Percentiles rank a stretch among this genome's conserved stretches.
These are phyloP conservation scores for Menidia beryllina DNA, from an alignment of 2,113 vertebrate genomes.

Conservation along the genomic window DNA sequence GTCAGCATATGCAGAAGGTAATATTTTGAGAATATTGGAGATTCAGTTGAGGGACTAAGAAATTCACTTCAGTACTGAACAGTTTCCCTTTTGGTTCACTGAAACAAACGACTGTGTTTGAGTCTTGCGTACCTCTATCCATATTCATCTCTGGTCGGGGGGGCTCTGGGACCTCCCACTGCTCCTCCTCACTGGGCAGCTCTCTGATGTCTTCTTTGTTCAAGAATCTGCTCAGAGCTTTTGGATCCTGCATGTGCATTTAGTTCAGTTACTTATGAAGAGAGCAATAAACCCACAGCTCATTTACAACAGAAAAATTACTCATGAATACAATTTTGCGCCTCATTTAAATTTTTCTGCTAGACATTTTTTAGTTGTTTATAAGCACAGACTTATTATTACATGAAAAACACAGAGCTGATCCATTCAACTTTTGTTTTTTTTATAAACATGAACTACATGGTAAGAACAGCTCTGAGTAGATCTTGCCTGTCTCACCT, in stretches of 20 bases:
- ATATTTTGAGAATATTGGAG: too few species aligned
- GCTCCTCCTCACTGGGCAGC: constrained; percentile 73
- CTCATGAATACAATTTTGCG: not conserved
- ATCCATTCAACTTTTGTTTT: not conserved
- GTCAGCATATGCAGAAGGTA: too few species aligned
- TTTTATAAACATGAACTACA: not conserved
- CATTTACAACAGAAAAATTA: not conserved
- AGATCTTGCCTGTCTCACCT: not conserved
- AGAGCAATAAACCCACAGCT: not conserved
- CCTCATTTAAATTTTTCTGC: too few species aligned
- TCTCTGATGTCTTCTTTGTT: constrained; percentile 71
- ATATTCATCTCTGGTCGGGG: constrained; percentile 43
- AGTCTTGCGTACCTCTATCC: constrained; percentile 52
- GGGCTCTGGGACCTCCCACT: constrained; percentile 81
- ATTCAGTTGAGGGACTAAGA: too few species aligned
- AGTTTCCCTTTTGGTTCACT: too few species aligned
- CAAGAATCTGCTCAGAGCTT: constrained; percentile 69
- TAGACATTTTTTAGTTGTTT: too few species aligned
- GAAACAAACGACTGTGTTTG: not conserved
- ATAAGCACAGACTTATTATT: not conserved
- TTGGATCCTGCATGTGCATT: constrained; percentile 62
- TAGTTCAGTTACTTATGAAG: not conserved
- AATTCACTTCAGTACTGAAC: too few species aligned
- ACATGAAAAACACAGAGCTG: not conserved
- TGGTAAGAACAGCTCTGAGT: not conserved